Percentiles rank a stretch among this genome's conserved stretches.
Conservation (phyloP, 1,140 invertebrate species). For the Megathymus violae region DNA sequence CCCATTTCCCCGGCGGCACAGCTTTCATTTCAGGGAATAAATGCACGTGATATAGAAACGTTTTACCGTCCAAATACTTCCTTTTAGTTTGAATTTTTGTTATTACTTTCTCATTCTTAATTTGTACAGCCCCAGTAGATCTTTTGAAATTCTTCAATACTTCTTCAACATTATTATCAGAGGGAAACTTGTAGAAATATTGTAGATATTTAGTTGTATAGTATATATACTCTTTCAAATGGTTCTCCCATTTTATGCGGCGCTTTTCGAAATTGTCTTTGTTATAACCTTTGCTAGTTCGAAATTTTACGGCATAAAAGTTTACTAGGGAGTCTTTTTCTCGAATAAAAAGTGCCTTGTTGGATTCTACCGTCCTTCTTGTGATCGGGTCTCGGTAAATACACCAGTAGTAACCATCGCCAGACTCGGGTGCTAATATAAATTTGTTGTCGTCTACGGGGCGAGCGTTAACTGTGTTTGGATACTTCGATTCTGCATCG, state of each 20-base stretch:
- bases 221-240: slow-evolving; percentile 62
- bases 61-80: slow-evolving; percentile 56
- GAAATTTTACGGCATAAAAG: slow-evolving; percentile 59
- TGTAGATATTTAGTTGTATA: slow-evolving; percentile 52
- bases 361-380: slow-evolving; percentile 54
- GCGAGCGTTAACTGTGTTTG: slow-evolving; percentile 51
- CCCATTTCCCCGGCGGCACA: slow-evolving; percentile 57
- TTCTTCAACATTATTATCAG: slow-evolving; percentile 41
- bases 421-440: slow-evolving; percentile 48
- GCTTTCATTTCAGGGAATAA: slow-evolving; percentile 54
- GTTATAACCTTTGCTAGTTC: slow-evolving; percentile 35
- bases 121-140: slow-evolving; percentile 38
- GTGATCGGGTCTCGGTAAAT: slow-evolving; percentile 58
- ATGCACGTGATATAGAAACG: slow-evolving; percentile 56
- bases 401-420: slow-evolving; percentile 80
- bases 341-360: slow-evolving; percentile 67
- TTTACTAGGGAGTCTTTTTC: slow-evolving; percentile 55
- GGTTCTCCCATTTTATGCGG: slow-evolving; percentile 47
- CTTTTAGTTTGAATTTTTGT: slow-evolving; percentile 54
- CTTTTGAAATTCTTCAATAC: slow-evolving; percentile 49
- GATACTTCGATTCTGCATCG: slow-evolving; percentile 63
- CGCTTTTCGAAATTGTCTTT: slow-evolving; percentile 52
- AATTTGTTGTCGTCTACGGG: slow-evolving; percentile 44
- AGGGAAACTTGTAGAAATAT: neutral
- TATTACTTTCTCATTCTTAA: slow-evolving; percentile 50